Evolutionary conservation across 2,797 vertebrate species (phyloP), one percentile per base, ranked within the genome.

Genomic region (Pangasius djambal): DNA sequence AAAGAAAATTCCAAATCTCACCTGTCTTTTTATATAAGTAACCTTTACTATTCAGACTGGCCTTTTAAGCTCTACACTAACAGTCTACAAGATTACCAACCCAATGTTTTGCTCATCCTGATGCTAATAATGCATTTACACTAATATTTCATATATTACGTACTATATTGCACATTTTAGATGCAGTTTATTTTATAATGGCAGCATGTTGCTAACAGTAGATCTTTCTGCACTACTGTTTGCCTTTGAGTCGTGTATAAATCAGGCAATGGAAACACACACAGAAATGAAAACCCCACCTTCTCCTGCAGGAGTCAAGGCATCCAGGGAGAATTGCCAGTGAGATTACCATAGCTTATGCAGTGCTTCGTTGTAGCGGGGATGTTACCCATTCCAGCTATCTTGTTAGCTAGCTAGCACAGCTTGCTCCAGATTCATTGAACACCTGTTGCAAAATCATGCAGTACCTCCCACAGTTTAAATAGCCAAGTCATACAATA

Each of bases 331-430:
- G 97, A 96, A 88, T 97, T 97, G 90, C 95, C 96, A 89, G 96
- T 92, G 89, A 98, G 95, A 91, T 97, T 97, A 92, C 97, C 97
- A 92, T 96, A 96, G 96, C 96, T 98, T 93, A 98, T 95, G 93
- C 97, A 98, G 91, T 98, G 97, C 94, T 99, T 98, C 94, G 97
- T 92, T 97, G 97, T 91, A 75, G 37, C 37, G 1, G 20, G 70
- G 70, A 10, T 72, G 25, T 70, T 70, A 69, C 97, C 98, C 97
- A 98, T 98, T 92, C 87, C 87, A 28, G 89, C 87, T 63, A 88
- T 92, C 79, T 89, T 85, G 92, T 85, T 65, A 57, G 70, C 67
- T 69, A 77, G 75, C 75, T 83, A 52, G 89, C 90, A 25, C 78
- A 83, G 69, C 86, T 87, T 18, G 69, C 69, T 12, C 28, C 52